A percentile compares a stretch with the other conserved stretches of the same genome.
Evolutionary conservation across 2,113 vertebrate genomes (phyloP).

Genomic region (Dissostichus mawsoni): DNA sequence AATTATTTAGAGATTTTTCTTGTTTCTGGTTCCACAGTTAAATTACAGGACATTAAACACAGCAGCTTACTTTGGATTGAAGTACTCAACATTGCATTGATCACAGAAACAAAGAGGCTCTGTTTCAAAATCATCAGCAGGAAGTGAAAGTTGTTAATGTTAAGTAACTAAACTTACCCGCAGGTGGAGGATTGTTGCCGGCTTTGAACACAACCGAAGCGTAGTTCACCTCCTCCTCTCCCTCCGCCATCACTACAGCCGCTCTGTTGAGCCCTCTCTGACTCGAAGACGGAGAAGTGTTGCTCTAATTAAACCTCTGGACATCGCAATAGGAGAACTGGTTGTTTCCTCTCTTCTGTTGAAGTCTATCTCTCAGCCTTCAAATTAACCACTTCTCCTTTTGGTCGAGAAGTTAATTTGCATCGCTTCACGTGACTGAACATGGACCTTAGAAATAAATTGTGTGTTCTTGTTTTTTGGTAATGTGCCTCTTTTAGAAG

Average conservation of each 20-base stretch:
- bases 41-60: too few relatives aligned
- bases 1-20: too few relatives aligned
- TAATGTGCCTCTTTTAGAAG: too few relatives aligned
- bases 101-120: neutral
- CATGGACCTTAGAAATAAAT: fast-evolving
- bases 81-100: too few relatives aligned
- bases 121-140: neutral
- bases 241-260: slow-evolving; percentile 14
- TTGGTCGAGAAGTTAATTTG: neutral
- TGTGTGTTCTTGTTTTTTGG: neutral
- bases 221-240: slow-evolving; percentile 29
- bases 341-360: neutral
- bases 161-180: slow-evolving; percentile 18
- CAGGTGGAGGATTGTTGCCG: neutral
- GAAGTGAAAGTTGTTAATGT: too few relatives aligned
- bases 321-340: neutral
- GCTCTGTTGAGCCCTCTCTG: neutral
- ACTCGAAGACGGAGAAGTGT: fast-evolving
- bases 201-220: slow-evolving; percentile 39
- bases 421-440: neutral
- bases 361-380: neutral
- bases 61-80: too few relatives aligned
- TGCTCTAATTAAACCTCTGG: fast-evolving
- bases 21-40: too few relatives aligned
- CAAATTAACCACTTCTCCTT: slow-evolving; percentile 39